phyloP scores from a whole-genome alignment of 2,888 invertebrate genomes.

The Drosophila conformis region DNA sequence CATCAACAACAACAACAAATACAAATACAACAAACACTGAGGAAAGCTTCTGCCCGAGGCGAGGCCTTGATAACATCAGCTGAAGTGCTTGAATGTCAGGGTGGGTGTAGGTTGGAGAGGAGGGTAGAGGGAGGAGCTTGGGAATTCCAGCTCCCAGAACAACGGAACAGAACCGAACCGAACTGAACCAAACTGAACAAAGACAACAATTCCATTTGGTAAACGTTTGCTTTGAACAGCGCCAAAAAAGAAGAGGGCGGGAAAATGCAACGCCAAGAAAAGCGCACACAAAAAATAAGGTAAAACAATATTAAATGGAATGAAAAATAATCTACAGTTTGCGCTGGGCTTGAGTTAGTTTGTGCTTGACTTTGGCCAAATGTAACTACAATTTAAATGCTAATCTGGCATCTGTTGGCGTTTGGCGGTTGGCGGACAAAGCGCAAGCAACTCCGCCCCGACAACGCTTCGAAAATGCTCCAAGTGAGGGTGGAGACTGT shows the following conservation, averaged over 20 bases:
- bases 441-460: conserved; percentile 71
- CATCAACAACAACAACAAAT: background rate
- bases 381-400: conserved; percentile 80
- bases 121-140: background rate
- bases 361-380: conserved; percentile 66
- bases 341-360: conserved; percentile 52
- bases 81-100: conserved; percentile 36
- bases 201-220: conserved; percentile 79
- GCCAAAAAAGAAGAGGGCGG: conserved; percentile 47
- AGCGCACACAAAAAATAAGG: conserved; percentile 22
- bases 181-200: conserved; percentile 50
- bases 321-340: conserved; percentile 69
- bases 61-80: conserved; percentile 67
- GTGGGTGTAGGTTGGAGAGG: background rate
- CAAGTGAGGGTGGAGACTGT: conserved; percentile 44
- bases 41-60: conserved; percentile 73
- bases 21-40: conserved; percentile 41
- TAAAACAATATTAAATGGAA: conserved; percentile 54
- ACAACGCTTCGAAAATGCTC: conserved; percentile 27
- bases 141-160: conserved; percentile 60
- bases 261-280: conserved; percentile 58
- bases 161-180: conserved; percentile 21
- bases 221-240: conserved; percentile 59
- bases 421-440: conserved; percentile 65
- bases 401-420: conserved; percentile 78